Percentiles rank a stretch among this genome's conserved stretches.
Conservation (phyloP, 1,140 invertebrate genomes). For the Drosophila nannoptera region DNA sequence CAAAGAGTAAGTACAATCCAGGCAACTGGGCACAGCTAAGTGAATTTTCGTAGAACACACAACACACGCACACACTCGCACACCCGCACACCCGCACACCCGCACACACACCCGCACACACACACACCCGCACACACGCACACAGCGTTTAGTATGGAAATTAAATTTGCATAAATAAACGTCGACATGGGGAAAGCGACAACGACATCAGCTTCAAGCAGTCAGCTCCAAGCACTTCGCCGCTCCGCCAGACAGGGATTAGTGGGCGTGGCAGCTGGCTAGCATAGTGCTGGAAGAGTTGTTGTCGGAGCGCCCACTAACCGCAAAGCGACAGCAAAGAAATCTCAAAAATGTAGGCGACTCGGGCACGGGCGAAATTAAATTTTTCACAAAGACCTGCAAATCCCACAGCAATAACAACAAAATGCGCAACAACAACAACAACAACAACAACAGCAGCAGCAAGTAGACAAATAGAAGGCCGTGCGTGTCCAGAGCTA, state of each 20-base stretch:
- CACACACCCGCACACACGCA: constrained; percentile 28
- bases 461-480: constrained; percentile 18
- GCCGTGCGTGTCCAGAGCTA: constrained; percentile 36
- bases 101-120: constrained; percentile 17
- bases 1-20: constrained; percentile 68
- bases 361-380: constrained; percentile 59
- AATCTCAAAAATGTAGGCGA: constrained; percentile 70
- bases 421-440: constrained; percentile 23
- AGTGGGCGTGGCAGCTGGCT: constrained; percentile 20
- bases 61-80: constrained; percentile 14
- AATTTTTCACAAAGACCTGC: constrained; percentile 23
- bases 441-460: constrained; percentile 22
- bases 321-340: constrained; percentile 42
- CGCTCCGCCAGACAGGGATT: constrained; percentile 28
- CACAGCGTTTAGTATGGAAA: constrained; percentile 75
- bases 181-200: constrained; percentile 73
- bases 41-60: constrained; percentile 56
- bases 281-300: constrained; percentile 38
- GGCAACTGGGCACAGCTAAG: constrained; percentile 66
- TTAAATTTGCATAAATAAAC: constrained; percentile 78
- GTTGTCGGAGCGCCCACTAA: constrained; percentile 29
- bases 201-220: constrained; percentile 53
- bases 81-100: constrained; percentile 1
- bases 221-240: constrained; percentile 46
- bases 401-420: constrained; percentile 19